phyloP scores from a whole-genome alignment of 2,888 invertebrate genomes.

The Amorpha juglandis region DNA sequence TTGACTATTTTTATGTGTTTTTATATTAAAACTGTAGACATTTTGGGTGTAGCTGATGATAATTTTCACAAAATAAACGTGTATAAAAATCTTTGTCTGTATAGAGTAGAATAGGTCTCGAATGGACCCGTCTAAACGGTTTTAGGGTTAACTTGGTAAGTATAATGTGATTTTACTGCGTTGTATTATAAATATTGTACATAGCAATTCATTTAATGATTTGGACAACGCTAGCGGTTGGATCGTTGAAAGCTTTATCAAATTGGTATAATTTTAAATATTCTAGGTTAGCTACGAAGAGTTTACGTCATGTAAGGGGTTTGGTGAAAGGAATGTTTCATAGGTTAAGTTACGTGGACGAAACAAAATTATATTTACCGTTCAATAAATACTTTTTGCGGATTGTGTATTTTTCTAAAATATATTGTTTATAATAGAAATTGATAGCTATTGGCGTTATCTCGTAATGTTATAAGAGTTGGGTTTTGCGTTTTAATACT shows the following conservation, averaged over 20 bases:
- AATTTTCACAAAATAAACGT: constrained; percentile 37
- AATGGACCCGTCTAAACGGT: constrained; percentile 3
- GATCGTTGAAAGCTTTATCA: constrained; percentile 65
- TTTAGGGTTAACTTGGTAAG: constrained; percentile 12
- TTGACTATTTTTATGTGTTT: constrained; percentile 64
- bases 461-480: not conserved
- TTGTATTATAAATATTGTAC: constrained; percentile 51
- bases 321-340: constrained; percentile 23
- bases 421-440: constrained; percentile 16
- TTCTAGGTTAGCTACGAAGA: constrained; percentile 34
- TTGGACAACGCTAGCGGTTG: constrained; percentile 55
- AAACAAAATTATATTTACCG: constrained; percentile 18
- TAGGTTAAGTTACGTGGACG: constrained; percentile 13
- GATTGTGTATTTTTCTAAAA: constrained; percentile 18
- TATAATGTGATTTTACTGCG: constrained; percentile 14
- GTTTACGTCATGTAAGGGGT: constrained; percentile 12
- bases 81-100: constrained; percentile 22
- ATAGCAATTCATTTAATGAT: constrained; percentile 50
- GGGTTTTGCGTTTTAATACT: not conserved
- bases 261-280: constrained; percentile 37
- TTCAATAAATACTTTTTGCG: constrained; percentile 15
- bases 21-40: constrained; percentile 60
- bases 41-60: constrained; percentile 73
- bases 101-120: constrained; percentile 17
- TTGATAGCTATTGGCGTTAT: not conserved